Conservation (phyloP, 2,113 vertebrate species). For the Propithecus coquereli region DNA sequence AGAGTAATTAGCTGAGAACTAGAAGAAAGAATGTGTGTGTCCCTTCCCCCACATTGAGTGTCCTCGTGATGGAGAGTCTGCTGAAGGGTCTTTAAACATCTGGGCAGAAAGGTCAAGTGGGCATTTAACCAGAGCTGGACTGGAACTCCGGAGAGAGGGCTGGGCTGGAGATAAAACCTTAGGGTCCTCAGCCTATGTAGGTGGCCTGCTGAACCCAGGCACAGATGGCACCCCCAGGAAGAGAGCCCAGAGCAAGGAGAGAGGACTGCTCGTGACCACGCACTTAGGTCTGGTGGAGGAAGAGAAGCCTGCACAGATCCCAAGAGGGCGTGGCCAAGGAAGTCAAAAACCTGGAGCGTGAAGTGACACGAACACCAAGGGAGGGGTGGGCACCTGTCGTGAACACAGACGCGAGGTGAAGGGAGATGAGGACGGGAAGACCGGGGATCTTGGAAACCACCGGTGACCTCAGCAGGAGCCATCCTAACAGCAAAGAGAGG, state of each 20-base stretch:
- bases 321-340: neutral
- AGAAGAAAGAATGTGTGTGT: neutral
- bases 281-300: neutral
- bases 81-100: neutral
- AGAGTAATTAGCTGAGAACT: neutral
- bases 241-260: neutral
- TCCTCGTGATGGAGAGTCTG: neutral
- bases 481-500: neutral
- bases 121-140: neutral
- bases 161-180: neutral
- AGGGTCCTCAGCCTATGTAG: neutral
- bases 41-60: neutral
- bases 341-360: neutral
- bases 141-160: neutral
- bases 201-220: neutral
- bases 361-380: fast-evolving
- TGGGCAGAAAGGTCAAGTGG: neutral
- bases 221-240: neutral
- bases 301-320: neutral
- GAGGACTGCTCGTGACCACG: neutral
- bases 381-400: neutral
- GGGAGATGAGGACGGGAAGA: fast-evolving
- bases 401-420: too few species aligned
- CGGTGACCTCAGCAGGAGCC: neutral
- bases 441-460: neutral